Percentiles rank a stretch among this genome's conserved stretches.
Conservation (phyloP, 1,140 invertebrate species). For the Luehdorfia chinensis region DNA sequence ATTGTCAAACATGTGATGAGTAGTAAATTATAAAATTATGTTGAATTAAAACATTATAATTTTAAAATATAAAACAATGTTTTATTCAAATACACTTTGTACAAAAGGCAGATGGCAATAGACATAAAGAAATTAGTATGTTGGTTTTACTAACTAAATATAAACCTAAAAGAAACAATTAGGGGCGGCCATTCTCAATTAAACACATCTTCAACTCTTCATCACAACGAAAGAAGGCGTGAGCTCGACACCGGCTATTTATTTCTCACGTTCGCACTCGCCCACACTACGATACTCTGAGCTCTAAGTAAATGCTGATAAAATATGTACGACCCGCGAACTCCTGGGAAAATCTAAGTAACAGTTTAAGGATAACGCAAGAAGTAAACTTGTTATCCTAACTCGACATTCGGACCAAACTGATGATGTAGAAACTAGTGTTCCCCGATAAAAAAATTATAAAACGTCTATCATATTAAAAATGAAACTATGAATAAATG, state of each 20-base stretch:
- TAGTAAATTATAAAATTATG: too few species aligned
- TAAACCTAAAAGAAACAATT: neutral
- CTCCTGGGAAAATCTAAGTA: conserved; percentile 13
- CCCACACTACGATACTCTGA: conserved; percentile 38
- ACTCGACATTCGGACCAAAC: neutral
- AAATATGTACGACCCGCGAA: conserved; percentile 36
- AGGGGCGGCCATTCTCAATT: conserved; percentile 21
- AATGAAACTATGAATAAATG: too few species aligned
- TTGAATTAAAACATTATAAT: too few species aligned
- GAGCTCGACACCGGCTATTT: conserved; percentile 60
- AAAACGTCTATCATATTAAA: too few species aligned
- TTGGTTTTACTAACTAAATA: too few species aligned
- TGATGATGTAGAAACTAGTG: neutral
- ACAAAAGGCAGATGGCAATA: too few species aligned
- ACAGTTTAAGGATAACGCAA: conserved; percentile 6
- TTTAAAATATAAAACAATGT: too few species aligned
- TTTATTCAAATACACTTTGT: too few species aligned
- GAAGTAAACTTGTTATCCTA: conserved; percentile 5
- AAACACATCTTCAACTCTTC: conserved; percentile 31
- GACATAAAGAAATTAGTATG: too few species aligned
- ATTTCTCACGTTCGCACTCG: conserved; percentile 70
- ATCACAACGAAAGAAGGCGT: conserved; percentile 36
- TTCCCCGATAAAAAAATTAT: too few species aligned
- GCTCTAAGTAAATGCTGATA: conserved; percentile 38
- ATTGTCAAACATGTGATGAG: too few species aligned